Base-by-base conservation (phyloP, 2,888 invertebrate genomes). In the Odontomyia ornata region DNA sequence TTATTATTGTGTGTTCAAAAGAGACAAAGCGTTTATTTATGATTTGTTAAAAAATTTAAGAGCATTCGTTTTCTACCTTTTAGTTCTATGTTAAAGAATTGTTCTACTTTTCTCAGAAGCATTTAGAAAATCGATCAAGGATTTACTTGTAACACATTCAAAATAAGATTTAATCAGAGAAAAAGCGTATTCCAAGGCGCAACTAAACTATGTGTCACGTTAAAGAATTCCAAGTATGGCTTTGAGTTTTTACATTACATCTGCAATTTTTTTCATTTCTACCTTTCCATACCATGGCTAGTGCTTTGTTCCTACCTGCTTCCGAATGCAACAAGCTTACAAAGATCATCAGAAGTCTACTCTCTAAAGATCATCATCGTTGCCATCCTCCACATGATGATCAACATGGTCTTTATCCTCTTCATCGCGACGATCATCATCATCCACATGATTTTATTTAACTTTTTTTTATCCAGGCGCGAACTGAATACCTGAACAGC, bases 181-280 rank as follows among this genome's bases (percentile, higher is more conserved):
- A 36, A 36, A 36, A 36, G 3, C 36, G n/a, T 9, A 52, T 52
- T 52, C 65, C n/a, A 36, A 65, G 36, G 71, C 71, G 25, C 71
- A 72, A 56, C 56, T 28, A 28, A 65, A 56, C 71, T 72, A 56
- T 56, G 71, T 56, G 28, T 56, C 71, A 72, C 71, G 56, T 72
- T 28, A 72, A 56, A 28, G 52, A 72, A 72, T 52, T 56, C 56
- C 52, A 23, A 25, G 69, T 52, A 67, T 36, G 5, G 36, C 36
- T 36, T 36, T 36, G 9, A 36, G 36, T 36, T 36, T 36, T 36
- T 36, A 36, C 36, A 36, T 36, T 67, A 43, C 67, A 43, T 43
- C 46, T 67, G 46, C 67, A 43, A 67, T 43, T 67, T 67, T 43
- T 67, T 13, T 21, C 15, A 56, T n/a, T 7, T 13, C 52, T 52